Percentiles rank a stretch among this genome's conserved stretches.
These are phyloP conservation scores for Leptodactylus fuscus DNA, from an alignment of 2,113 vertebrate species.

Conservation along the genomic window DNA sequence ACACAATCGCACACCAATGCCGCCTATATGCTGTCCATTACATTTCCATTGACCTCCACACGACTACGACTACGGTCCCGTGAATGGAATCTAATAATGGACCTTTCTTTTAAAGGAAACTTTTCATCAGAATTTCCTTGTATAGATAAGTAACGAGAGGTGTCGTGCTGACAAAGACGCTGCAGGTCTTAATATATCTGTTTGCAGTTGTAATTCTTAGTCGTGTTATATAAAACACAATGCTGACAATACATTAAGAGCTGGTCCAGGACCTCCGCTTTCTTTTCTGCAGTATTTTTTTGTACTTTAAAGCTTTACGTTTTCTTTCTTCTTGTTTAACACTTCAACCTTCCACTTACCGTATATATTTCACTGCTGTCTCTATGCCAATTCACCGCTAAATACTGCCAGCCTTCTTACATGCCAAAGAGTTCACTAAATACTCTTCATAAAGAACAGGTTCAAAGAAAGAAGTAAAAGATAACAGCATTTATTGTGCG, in stretches of 20 bases:
- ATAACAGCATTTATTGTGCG: slow-evolving; percentile 31
- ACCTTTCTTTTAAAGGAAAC: no score
- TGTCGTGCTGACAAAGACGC: no score
- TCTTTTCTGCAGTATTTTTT: neutral
- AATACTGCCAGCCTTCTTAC: neutral
- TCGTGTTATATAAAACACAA: neutral
- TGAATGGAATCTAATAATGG: no score
- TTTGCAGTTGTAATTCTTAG: neutral
- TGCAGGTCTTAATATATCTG: no score
- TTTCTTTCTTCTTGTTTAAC: neutral
- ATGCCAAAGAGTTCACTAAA: neutral
- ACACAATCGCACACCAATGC: no score
- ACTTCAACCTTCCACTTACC: neutral
- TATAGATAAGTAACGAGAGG: no score
- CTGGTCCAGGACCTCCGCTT: neutral
- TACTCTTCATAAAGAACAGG: neutral
- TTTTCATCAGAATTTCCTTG: no score
- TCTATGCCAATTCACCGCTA: neutral
- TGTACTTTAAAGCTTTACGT: neutral
- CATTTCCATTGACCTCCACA: no score
- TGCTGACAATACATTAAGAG: neutral
- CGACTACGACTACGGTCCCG: no score
- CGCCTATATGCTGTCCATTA: no score
- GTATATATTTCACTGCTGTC: neutral
- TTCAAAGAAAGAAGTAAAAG: slow-evolving; percentile 13